phyloP scores from a whole-genome alignment of 2,113 vertebrate species.

The Urocitellus parryii region DNA sequence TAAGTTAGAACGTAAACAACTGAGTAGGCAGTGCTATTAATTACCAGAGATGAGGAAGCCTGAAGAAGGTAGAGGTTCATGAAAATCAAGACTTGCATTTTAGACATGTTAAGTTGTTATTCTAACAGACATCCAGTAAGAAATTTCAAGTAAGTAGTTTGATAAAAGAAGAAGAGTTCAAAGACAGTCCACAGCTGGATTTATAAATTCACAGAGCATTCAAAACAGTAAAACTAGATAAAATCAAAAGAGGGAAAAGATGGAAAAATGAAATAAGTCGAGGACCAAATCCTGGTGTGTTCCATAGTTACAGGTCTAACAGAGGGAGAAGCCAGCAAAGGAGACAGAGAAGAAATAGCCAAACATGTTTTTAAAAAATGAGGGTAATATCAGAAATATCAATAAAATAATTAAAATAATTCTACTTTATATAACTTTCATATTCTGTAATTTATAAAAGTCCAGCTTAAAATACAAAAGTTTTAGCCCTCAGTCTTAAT shows the following conservation, averaged over 20 bases:
- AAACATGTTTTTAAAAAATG: not conserved
- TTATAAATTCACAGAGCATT: not conserved
- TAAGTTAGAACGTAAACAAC: not conserved
- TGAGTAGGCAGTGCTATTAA: not conserved
- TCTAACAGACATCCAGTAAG: not conserved
- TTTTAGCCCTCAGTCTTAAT: not conserved
- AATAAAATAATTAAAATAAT: not conserved
- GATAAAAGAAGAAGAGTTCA: not conserved
- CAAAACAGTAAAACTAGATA: constrained; percentile 21
- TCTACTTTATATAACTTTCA: not conserved
- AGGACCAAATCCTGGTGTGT: not conserved
- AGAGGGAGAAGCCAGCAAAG: not conserved
- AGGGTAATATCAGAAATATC: not conserved
- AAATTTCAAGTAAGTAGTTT: not conserved
- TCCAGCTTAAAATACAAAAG: constrained; percentile 32
- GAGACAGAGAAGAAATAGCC: not conserved
- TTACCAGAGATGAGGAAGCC: not conserved
- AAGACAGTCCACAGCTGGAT: not conserved
- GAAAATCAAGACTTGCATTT: constrained; percentile 19
- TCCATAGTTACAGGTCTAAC: not conserved
- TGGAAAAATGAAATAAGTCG: not conserved
- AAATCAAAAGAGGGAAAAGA: constrained; percentile 12
- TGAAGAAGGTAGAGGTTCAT: not conserved
- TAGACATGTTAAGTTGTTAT: not conserved
- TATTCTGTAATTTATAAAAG: not conserved